Evolutionary conservation across 2,113 vertebrate species (phyloP).

Genomic region (Hassar affinis): DNA sequence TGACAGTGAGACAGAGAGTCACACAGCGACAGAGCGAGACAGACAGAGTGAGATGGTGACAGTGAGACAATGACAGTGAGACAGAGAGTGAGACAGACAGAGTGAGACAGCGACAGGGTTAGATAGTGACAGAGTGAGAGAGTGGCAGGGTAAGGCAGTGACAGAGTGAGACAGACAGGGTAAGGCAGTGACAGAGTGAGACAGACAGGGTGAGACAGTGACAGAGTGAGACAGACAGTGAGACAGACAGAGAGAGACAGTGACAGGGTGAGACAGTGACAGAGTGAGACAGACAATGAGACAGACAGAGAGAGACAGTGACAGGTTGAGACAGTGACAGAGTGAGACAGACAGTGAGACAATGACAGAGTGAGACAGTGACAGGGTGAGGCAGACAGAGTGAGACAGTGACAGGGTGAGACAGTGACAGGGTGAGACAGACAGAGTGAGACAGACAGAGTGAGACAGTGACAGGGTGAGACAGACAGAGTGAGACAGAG

Average conservation of each 20-base stretch:
- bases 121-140: not conserved
- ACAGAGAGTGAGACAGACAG: not conserved
- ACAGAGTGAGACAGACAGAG: not conserved
- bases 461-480: no score
- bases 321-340: not conserved
- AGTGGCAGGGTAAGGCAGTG: not conserved
- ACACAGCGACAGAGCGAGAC: not conserved
- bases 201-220: no score
- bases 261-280: no score
- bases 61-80: not conserved
- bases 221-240: not conserved
- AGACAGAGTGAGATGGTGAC: not conserved
- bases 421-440: no score
- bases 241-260: not conserved
- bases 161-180: no score
- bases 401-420: no score
- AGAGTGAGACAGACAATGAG: not conserved
- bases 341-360: not conserved
- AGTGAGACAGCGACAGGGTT: no score
- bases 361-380: not conserved
- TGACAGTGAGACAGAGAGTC: not conserved
- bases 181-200: no score
- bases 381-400: no score
- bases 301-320: not conserved
- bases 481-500: no score